Evolutionary conservation across 2,888 invertebrate genomes (phyloP), one percentile per base, ranked within the genome.

Genomic region (Drosophila macrospina): DNA sequence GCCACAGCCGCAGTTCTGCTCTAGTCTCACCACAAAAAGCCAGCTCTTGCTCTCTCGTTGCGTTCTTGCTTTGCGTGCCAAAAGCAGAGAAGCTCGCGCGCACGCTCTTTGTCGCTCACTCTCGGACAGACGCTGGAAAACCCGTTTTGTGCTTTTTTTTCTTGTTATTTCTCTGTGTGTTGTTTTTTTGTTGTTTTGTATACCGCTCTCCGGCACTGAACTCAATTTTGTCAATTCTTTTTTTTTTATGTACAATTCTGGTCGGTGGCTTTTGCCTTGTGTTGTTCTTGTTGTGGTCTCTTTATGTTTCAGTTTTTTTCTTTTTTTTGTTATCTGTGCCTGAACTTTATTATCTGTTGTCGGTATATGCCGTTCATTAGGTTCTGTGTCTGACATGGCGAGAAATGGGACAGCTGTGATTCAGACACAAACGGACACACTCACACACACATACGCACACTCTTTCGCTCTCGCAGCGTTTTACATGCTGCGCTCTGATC

Each of bases 151-250:
- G 39, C 13, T 62, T 26, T 47, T 48, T 44, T n/a, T n/a, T n/a
- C n/a, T n/a, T n/a, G n/a, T n/a, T n/a, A n/a, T n/a, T n/a, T n/a
- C n/a, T n/a, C n/a, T 54, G 54, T 68, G 10, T 44, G 6, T 42
- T 28, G 34, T 11, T 26, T 16, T 37, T 51, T 28, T 28, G 42
- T 42, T 45, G 56, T 28, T 48, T 42, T 45, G 56, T 39, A 28
- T 60, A 56, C 51, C 74, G 64, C 70, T 65, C 74, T 71, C 56
- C 66, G 67, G 44, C 65, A 65, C 67, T 83, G 82, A 83, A 80
- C 86, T 83, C 83, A 79, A 80, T 83, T 83, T 78, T 83, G 85
- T 83, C 79, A 74, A 83, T 82, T 83, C 76, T 80, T 80, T 86
- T 20, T 86, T 20, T 80, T 83, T 75, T 52, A 65, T 69, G 65